Conservation (phyloP, 2,113 vertebrate species). For the Leucosticte australis region DNA sequence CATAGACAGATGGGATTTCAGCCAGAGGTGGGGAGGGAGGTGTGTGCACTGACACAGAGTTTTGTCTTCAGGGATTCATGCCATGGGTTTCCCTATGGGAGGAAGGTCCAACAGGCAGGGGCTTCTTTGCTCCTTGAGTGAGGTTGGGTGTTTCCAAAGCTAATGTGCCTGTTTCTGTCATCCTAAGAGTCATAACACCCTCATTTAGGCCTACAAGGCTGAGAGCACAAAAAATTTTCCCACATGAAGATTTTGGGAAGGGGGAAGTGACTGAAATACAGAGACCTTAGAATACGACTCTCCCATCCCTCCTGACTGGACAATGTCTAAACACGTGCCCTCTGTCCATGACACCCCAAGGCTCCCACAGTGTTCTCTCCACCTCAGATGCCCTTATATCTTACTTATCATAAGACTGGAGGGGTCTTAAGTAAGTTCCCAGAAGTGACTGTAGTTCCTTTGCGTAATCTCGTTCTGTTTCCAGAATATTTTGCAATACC, state of each 20-base stretch:
- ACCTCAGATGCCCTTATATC: constrained; percentile 50
- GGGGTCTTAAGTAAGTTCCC: constrained; percentile 87
- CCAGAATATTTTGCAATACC: constrained; percentile 97
- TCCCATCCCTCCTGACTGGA: not conserved
- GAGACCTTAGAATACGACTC: not conserved
- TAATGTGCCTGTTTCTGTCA: not conserved
- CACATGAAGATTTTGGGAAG: not conserved
- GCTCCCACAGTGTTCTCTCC: not conserved
- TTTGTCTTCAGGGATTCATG: not conserved
- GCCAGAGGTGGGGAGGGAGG: not conserved
- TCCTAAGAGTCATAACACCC: not conserved
- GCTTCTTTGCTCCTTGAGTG: not conserved
- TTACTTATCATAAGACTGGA: constrained; percentile 96
- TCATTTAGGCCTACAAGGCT: not conserved
- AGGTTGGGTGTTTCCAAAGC: not conserved
- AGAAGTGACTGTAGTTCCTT: constrained; percentile 93
- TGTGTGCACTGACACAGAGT: not conserved
- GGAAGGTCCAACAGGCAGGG: not conserved
- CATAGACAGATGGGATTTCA: constrained; percentile 18
- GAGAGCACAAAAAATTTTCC: not conserved
- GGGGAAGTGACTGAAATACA: not conserved
- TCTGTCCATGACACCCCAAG: fast-evolving
- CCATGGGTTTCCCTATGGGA: not conserved
- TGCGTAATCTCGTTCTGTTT: constrained; percentile 93
- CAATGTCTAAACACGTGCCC: not conserved